A percentile compares a stretch with the other conserved stretches of the same genome.
These are phyloP conservation scores for Sterrhoptilus dennistouni DNA, from an alignment of 2,113 vertebrate species.

Conservation along the genomic window DNA sequence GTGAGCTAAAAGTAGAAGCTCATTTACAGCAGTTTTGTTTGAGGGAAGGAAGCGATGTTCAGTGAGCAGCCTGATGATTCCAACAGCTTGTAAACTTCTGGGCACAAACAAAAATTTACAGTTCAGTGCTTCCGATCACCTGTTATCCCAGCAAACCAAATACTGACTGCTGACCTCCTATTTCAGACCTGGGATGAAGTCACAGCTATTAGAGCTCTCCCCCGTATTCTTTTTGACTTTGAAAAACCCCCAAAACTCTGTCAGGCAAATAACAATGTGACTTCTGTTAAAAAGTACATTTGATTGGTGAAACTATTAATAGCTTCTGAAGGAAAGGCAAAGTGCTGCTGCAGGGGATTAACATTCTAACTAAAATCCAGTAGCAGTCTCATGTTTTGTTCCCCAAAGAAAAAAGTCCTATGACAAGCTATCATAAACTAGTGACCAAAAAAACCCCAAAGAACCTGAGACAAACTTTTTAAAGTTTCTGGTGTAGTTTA, in stretches of 20 bases:
- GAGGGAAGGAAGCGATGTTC: background rate
- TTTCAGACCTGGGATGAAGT: background rate
- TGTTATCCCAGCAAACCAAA: background rate
- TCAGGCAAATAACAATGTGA: background rate
- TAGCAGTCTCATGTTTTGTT: accelerated
- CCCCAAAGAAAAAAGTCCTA: background rate
- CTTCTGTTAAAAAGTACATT: background rate
- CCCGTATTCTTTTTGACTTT: background rate
- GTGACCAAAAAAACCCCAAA: background rate
- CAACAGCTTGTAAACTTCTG: background rate
- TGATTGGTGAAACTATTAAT: background rate
- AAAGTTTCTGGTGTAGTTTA: background rate
- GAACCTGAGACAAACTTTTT: background rate
- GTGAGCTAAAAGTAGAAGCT: background rate
- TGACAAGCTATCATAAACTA: background rate
- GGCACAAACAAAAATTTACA: background rate
- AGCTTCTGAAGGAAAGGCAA: background rate
- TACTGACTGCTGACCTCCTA: accelerated
- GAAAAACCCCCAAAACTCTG: background rate
- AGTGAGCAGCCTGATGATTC: background rate
- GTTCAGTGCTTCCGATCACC: background rate
- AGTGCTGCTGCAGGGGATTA: background rate
- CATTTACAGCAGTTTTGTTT: background rate
- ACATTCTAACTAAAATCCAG: background rate
- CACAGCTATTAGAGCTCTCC: background rate